Conservation (phyloP, 2,888 invertebrate species). For the Melipona beecheii region DNA sequence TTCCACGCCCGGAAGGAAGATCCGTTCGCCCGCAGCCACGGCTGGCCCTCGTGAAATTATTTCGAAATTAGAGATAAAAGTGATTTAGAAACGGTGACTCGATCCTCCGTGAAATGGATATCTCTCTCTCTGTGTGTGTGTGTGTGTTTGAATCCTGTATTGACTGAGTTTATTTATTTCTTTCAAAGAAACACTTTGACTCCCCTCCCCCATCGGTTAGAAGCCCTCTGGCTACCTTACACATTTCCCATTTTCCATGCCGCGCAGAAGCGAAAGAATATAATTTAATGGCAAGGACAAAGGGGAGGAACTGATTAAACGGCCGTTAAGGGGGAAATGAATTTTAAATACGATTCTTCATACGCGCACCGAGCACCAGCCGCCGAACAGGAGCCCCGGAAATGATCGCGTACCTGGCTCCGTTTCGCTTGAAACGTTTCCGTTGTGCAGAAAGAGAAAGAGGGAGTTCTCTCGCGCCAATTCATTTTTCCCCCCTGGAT, state of each 20-base stretch:
- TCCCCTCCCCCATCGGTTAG: background rate
- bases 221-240: constrained; percentile 14
- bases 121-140: background rate
- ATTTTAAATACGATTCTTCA: constrained; percentile 52
- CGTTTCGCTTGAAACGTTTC: background rate
- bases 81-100: constrained; percentile 36
- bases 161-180: constrained; percentile 34
- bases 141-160: background rate
- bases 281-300: constrained; percentile 16
- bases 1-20: constrained; percentile 3
- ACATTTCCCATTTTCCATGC: background rate
- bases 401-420: constrained; percentile 35
- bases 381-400: constrained; percentile 25
- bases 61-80: constrained; percentile 53
- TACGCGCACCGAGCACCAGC: constrained; percentile 9
- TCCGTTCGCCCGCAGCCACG: constrained; percentile 3
- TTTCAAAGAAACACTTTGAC: constrained; percentile 41
- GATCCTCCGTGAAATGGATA: constrained; percentile 45
- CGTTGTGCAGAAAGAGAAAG: background rate
- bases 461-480: background rate
- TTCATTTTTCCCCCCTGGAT: constrained; percentile 4
- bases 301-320: constrained; percentile 43
- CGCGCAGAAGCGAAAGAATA: constrained; percentile 13
- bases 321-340: constrained; percentile 47
- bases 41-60: constrained; percentile 25